Evolutionary conservation across 2,888 invertebrate genomes (phyloP).

Genomic region (Trachelus iudaicus): DNA sequence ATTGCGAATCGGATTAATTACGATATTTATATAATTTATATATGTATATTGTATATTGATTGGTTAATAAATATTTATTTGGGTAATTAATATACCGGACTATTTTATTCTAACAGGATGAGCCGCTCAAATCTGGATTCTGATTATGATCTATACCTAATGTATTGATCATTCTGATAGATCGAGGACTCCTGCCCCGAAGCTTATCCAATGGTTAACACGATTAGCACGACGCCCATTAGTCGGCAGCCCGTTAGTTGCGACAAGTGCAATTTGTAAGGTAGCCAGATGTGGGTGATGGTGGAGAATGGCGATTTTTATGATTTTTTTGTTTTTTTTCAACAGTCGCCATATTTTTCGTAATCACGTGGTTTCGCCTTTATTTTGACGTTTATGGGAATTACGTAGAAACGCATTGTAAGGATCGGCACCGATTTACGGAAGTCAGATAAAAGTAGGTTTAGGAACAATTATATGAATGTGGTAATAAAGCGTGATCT

Average conservation of each 20-base stretch:
- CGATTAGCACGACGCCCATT: not conserved
- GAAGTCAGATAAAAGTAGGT: not conserved
- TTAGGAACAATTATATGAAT: not conserved
- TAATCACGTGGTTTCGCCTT: not conserved
- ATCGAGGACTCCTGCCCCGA: not conserved
- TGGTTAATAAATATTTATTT: too few relatives aligned
- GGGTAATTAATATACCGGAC: not conserved
- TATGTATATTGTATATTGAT: not conserved
- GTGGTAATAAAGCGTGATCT: not conserved
- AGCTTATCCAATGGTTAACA: not conserved
- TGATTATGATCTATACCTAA: not conserved
- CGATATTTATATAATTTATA: not conserved
- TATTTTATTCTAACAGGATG: not conserved
- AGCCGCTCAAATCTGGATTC: not conserved
- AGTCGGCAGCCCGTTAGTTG: not conserved
- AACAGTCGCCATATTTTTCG: not conserved
- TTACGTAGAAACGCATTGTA: not conserved
- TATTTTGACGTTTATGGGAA: not conserved
- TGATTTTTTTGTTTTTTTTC: not conserved
- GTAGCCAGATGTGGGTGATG: not conserved
- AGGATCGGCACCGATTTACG: not conserved
- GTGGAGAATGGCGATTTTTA: not conserved
- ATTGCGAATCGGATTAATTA: not conserved
- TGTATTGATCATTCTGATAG: not conserved
- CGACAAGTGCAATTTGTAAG: conserved; percentile 5